Evolutionary conservation across 1,140 invertebrate genomes (phyloP), one percentile per base, ranked within the genome.

Genomic region (Rhyzopertha dominica): DNA sequence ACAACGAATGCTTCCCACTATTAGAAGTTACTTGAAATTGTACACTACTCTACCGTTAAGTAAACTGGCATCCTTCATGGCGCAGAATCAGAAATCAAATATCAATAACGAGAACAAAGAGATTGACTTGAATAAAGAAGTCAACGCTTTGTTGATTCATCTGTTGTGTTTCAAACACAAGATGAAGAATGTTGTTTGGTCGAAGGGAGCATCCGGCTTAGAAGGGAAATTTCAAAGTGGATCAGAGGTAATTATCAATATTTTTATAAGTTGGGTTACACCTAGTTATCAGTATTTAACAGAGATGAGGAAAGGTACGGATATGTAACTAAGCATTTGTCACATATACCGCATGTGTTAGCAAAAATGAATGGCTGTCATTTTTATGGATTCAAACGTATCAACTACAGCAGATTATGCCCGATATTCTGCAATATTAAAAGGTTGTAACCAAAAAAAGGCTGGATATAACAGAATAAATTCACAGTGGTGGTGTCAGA

Each of bases 151-250:
- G 29, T 80, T 85, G 24, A 94, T 88, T 40, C 86, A 95, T 66
- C 72, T 98, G 53, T 74, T 98, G 31, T 95, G 91, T 66, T 98
- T 97, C 66, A 98, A 98, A 71, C 95, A 98, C 67, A 98, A 98
- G 70, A 97, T 98, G 93, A 95, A 95, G 72, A 98, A 98, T 68
- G 82, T 99, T 34, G 96, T 98, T 4, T 98, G 95, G 93, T 94
- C 83, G 7, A 95, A 94, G 65, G 90, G 84, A 4, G 80, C 87
- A 17, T 95, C 92, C 57, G 90, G 90, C 10, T 75, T 97, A 22
- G 92, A 96, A 53, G 95, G 95, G 37, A 93, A 92, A 66, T 98
- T 99, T 65, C 92, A 97, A 67, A 95, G 93, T 31, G 92, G 92
- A 1, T 98, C 95, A 13, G 96, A 99, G 81, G 87, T 85, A 56